Percentiles rank a stretch among this genome's conserved stretches.
These are phyloP conservation scores for Pseudomyrmex cubaensis DNA, from an alignment of 1,140 invertebrate species.

Conservation along the genomic window DNA sequence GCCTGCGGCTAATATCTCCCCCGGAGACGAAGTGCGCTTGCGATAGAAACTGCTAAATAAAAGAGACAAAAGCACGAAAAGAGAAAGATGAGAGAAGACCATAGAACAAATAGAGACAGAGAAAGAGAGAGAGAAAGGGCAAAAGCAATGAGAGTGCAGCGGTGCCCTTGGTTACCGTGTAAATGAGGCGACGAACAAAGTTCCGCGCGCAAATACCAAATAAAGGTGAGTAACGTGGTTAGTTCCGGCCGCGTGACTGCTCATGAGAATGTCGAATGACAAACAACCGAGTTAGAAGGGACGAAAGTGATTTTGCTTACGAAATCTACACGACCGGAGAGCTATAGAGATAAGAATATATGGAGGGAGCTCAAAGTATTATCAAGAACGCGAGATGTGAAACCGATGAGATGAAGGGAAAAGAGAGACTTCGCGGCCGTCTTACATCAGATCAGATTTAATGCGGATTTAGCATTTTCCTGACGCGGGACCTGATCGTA, in stretches of 20 bases:
- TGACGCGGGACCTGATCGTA: no score
- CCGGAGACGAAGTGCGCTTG: conserved; percentile 22
- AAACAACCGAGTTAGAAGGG: conserved; percentile 45
- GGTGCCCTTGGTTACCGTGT: conserved; percentile 56
- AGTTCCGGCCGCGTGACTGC: conserved; percentile 60
- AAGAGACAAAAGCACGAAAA: conserved; percentile 52
- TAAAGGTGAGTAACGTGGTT: conserved; percentile 69
- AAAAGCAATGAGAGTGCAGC: background rate
- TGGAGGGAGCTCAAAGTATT: no score
- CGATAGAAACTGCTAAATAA: conserved; percentile 52
- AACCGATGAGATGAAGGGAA: no score
- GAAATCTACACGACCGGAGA: background rate
- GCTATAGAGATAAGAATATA: no score
- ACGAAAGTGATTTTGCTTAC: conserved; percentile 32
- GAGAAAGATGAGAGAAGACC: conserved; percentile 29
- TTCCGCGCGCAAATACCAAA: conserved; percentile 69
- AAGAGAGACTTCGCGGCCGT: no score
- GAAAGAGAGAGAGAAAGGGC: background rate
- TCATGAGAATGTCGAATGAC: conserved; percentile 41
- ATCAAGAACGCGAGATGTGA: no score
- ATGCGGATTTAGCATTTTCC: no score
- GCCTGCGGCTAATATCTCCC: conserved; percentile 71
- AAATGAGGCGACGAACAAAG: conserved; percentile 67
- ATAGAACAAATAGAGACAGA: background rate
- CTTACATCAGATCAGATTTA: no score